Base-by-base conservation (phyloP, 2,888 invertebrate genomes). In the Zonitis immaculata region DNA sequence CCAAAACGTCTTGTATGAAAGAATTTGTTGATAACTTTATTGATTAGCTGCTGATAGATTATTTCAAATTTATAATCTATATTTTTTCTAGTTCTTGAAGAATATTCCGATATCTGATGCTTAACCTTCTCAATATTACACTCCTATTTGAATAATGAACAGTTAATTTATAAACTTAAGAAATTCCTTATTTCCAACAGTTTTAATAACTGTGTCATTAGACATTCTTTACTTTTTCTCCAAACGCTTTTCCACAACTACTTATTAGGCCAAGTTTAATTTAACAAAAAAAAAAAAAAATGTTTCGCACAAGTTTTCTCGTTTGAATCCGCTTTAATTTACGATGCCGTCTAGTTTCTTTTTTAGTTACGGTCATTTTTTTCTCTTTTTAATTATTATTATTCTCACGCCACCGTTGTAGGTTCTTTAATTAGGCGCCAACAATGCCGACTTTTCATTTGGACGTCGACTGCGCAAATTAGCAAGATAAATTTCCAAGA, bases 231-330 rank as follows among this genome's bases (percentile, higher is more conserved):
- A 16, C 35, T n/a, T 35, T 12, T 35, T 35, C 18, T 14, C 16
- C 8, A n/a, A n/a, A n/a, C n/a, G n/a, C n/a, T n/a, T n/a, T n/a
- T n/a, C n/a, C n/a, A 30, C 35, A 16, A 35, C 35, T 18, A 62
- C 60, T 62, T 61, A 59, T 58, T 50, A 69, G 68, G 68, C 68
- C 67, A 70, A 68, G 64, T 70, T 69, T 70, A 68, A 70, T 70
- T 70, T 67, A n/a, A n/a, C n/a, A n/a, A n/a, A n/a, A n/a, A n/a
- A n/a, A n/a, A n/a, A 65, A 62, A 65, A 59, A 66, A 66, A 66
- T 64, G 66, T 65, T 68, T 61, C 61, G 60, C 54, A n/a, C 52
- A 18, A 35, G 35, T 16, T 16, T 35, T 35, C 18, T 18, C 12
- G n/a, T n/a, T 3, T 30, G 25, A 4, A 6, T 25, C 25, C 7